A percentile compares a stretch with the other conserved stretches of the same genome.
phyloP scores from a whole-genome alignment of 2,113 vertebrate genomes.

The Octodon degus region DNA sequence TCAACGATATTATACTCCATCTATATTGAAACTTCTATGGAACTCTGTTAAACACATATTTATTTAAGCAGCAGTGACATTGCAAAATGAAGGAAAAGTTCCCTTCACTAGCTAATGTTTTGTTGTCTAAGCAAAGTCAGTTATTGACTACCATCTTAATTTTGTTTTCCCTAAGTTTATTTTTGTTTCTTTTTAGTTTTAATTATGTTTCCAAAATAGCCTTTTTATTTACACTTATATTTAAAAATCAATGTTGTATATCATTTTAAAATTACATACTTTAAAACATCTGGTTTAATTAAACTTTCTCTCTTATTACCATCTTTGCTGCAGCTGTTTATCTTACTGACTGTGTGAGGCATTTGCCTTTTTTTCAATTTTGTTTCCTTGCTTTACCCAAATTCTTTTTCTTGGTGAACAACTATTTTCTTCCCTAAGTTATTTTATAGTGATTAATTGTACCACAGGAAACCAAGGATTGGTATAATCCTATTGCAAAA shows the following conservation, averaged over 20 bases:
- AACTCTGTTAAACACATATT: background rate
- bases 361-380: slow-evolving; percentile 51
- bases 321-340: slow-evolving; percentile 71
- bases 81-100: slow-evolving; percentile 60
- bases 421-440: background rate
- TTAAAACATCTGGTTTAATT: slow-evolving; percentile 78
- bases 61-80: slow-evolving; percentile 22
- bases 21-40: background rate
- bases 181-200: slow-evolving; percentile 66
- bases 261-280: slow-evolving; percentile 71
- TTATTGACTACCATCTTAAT: slow-evolving; percentile 64
- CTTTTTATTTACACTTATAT: slow-evolving; percentile 72
- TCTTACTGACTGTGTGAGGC: slow-evolving; percentile 14
- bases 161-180: slow-evolving; percentile 58
- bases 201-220: slow-evolving; percentile 64
- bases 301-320: slow-evolving; percentile 58
- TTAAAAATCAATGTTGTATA: slow-evolving; percentile 67
- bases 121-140: slow-evolving; percentile 60
- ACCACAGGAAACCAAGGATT: background rate
- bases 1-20: background rate
- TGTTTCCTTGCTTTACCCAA: background rate
- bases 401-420: background rate
- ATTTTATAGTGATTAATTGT: background rate
- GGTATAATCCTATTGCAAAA: background rate
- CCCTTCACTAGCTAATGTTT: slow-evolving; percentile 50